Conservation (phyloP, 2,113 vertebrate genomes). For the Dasyprocta punctata region DNA sequence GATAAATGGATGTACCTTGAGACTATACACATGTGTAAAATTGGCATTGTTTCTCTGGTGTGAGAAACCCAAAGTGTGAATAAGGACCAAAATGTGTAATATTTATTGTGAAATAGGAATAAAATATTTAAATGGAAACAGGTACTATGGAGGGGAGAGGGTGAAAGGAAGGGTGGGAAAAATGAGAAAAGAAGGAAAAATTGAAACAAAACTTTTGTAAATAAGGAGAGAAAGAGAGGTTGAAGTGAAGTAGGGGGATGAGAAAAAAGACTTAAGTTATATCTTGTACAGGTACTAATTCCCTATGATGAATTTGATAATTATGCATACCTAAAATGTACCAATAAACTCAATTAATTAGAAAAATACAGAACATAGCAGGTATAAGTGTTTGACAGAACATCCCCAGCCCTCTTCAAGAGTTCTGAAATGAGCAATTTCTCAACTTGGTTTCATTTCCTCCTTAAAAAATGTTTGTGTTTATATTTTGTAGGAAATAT, state of each 20-base stretch:
- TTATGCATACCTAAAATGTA: no score
- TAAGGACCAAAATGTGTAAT: no score
- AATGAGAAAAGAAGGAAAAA: neutral
- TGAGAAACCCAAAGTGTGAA: no score
- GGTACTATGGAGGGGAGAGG: neutral
- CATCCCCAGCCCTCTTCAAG: neutral
- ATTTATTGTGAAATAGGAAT: neutral
- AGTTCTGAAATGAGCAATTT: neutral
- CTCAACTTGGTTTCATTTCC: slow-evolving; percentile 1
- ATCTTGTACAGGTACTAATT: neutral
- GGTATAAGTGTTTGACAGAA: neutral
- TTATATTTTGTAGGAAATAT: slow-evolving; percentile 61
- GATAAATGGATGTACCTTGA: no score
- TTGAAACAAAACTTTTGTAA: neutral
- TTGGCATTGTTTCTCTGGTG: no score
- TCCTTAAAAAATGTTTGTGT: neutral
- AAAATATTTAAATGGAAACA: neutral
- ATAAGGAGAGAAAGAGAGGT: neutral
- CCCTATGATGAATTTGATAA: neutral
- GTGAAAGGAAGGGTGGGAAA: neutral
- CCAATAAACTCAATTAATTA: no score
- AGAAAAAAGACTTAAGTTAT: neutral
- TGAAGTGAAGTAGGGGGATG: neutral
- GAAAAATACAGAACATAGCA: neutral
- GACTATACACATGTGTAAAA: no score